Evolutionary conservation across 2,797 vertebrate genomes (phyloP), one percentile per base, ranked within the genome.

Genomic region (Tolypeutes matacus): DNA sequence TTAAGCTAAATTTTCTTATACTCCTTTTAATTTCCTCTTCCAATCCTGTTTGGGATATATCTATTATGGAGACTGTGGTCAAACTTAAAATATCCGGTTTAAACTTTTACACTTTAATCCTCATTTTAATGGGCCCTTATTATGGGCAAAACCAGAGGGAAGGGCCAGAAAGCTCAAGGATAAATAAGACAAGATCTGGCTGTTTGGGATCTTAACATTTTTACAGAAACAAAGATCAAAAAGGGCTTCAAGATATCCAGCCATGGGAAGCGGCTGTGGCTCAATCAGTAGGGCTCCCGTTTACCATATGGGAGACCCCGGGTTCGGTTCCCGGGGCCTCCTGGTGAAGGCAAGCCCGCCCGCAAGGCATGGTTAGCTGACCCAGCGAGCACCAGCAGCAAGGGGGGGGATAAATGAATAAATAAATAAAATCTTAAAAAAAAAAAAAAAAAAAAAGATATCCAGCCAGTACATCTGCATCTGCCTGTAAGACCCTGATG

Each of bases 11-110:
- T 49, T 85, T 81, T 65, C 90, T 86, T 82, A 46, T 29, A 64
- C 72, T 64, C 81, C n/a, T 77, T 94, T 77, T 67, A 62, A 42
- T 94, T 81, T 92, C 65, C 64, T 95, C 53, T 92, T 82, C 56
- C 11, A 80, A 60, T 31, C 21, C 36, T 90, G 72, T 92, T 93
- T 86, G 90, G 65, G 46, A 80, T 65, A 46, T 46, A 14, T 81
- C 31, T 89, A 31, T 25, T 67, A 58, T 27, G 46, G 62, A 89
- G 77, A 46, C 31, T 86, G 64, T 67, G 73, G 46, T 78, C 31
- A 96, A 21, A 77, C 31, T 88, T 70, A 83, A 87, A 62, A 77
- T 67, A 73, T 25, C 72, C 86, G 29, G 72, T 64, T 93, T 80
- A 78, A 82, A 14, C 56, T 77, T 96, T 92, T 65, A 75, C 25